Conservation (phyloP, 2,113 vertebrate genomes). For the Dolichallabes microphthalmus region DNA sequence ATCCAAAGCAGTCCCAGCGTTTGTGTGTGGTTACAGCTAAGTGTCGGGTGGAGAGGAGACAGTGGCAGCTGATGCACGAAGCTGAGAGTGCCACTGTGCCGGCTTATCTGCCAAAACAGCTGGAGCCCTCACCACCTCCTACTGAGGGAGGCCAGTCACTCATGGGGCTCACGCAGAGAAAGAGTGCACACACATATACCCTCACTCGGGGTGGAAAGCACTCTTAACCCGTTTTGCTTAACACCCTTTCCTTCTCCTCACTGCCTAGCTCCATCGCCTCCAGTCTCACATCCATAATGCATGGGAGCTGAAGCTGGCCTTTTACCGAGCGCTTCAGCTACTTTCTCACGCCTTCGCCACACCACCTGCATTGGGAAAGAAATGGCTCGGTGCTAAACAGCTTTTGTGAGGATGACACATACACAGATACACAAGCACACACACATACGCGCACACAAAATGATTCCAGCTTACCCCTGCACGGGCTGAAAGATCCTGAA, state of each 20-base stretch:
- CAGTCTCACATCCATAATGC: constrained; percentile 37
- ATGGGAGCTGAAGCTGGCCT: background rate
- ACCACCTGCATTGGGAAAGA: constrained; percentile 20
- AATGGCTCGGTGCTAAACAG: constrained; percentile 17
- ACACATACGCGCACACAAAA: background rate
- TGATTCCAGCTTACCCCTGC: background rate
- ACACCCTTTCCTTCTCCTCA: constrained; percentile 21
- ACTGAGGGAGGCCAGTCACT: constrained; percentile 38
- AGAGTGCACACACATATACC: constrained; percentile 2
- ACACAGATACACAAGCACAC: background rate
- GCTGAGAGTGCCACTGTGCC: constrained; percentile 53
- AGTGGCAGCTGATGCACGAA: constrained; percentile 54
- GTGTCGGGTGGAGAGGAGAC: constrained; percentile 46
- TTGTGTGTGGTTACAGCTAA: background rate
- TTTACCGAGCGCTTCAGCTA: constrained; percentile 22
- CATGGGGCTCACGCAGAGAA: constrained; percentile 53
- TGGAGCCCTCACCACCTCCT: constrained; percentile 58
- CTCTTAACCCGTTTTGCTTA: constrained; percentile 36
- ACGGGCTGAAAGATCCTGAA: background rate
- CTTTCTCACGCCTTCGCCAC: constrained; percentile 9
- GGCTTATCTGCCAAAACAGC: constrained; percentile 72
- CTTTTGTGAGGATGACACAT: background rate
- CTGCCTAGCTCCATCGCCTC: constrained; percentile 30
- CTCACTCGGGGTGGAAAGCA: constrained; percentile 10
- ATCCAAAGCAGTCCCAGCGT: background rate